Evolutionary conservation across 2,113 vertebrate species (phyloP), one percentile per base, ranked within the genome.

Genomic region (Saguinus midas): DNA sequence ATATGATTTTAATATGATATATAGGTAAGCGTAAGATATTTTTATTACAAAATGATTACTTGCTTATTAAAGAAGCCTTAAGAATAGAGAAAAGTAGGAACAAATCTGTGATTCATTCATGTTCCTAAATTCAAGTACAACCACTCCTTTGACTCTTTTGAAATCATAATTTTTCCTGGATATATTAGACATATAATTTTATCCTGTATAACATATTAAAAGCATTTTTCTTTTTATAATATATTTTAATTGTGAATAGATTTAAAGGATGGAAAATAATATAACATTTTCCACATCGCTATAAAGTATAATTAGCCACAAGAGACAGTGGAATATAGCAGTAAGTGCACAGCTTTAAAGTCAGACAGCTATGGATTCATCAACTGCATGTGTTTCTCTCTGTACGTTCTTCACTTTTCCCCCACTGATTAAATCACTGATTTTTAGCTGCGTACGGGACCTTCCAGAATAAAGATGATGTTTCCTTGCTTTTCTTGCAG

Each of bases 11-110:
- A 90, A 94, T 52, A 81, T n/a, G 9, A 23, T 73, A 3, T 29
- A 40, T 52, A 66, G 8, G 16, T 25, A 76, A 64, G 13, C 32
- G 23, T 55, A 88, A 73, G 6, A 55, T 84, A 35, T 66, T 93
- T 90, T 90, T 45, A 75, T 91, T 76, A 78, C 40, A 92, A 75
- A 97, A 70, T 79, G 58, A 70, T 78, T 48, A 93, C 13, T 94
- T 92, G 35, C 72, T 90, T 85, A 95, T 86, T 94, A 85, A 90
- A 84, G 35, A 92, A 84, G 13, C 12, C 37, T 94, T 78, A 58
- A 80, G 83, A 91, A 85, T 43, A 90, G 37, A 79, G 45, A 95
- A 83, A 66, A 66, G 32, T 50, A 70, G 37, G 18, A 81, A 52
- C 6, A 86, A 61, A 89, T 70, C 48, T 29, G 6, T 32, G 10